Percentiles rank a stretch among this genome's conserved stretches.
phyloP scores from a whole-genome alignment of 1,140 invertebrate species.

The Pseudomyrmex pallidus region DNA sequence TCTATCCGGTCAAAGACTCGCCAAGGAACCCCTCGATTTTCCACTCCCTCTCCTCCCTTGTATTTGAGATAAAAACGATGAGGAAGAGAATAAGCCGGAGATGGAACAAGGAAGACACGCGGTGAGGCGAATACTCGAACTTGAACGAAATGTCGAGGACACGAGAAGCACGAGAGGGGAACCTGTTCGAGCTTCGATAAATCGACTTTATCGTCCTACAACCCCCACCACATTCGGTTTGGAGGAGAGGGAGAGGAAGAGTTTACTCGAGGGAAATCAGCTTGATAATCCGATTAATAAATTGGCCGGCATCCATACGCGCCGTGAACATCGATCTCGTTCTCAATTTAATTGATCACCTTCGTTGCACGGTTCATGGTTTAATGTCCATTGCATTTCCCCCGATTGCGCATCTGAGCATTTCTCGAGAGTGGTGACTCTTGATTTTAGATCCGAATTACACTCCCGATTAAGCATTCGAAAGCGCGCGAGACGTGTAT shows the following conservation, averaged over 20 bases:
- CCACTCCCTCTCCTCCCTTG: not conserved
- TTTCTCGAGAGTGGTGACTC: slow-evolving; percentile 3
- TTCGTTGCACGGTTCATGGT: slow-evolving; percentile 63
- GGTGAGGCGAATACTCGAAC: slow-evolving; percentile 18
- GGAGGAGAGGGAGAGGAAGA: not conserved
- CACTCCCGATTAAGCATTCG: slow-evolving; percentile 1
- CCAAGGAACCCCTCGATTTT: slow-evolving; percentile 41
- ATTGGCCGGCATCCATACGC: slow-evolving; percentile 76
- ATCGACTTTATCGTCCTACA: slow-evolving; percentile 77
- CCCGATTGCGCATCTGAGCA: not conserved
- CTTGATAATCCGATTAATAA: slow-evolving; percentile 85
- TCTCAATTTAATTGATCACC: slow-evolving; percentile 82
- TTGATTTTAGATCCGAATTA: not conserved
- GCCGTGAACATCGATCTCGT: slow-evolving; percentile 66
- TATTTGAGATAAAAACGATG: slow-evolving; percentile 35
- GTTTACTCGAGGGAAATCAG: slow-evolving; percentile 84
- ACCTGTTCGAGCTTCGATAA: slow-evolving; percentile 79
- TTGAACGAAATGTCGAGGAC: slow-evolving; percentile 7
- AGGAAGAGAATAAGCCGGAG: slow-evolving; percentile 6
- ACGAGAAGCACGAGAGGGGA: slow-evolving; percentile 66
- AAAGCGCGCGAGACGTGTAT: not conserved
- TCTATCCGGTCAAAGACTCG: slow-evolving; percentile 46
- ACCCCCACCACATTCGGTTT: slow-evolving; percentile 45
- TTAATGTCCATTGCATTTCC: slow-evolving; percentile 24
- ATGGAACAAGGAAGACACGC: not conserved